phyloP scores from a whole-genome alignment of 2,113 vertebrate genomes.

The Gila orcuttii region DNA sequence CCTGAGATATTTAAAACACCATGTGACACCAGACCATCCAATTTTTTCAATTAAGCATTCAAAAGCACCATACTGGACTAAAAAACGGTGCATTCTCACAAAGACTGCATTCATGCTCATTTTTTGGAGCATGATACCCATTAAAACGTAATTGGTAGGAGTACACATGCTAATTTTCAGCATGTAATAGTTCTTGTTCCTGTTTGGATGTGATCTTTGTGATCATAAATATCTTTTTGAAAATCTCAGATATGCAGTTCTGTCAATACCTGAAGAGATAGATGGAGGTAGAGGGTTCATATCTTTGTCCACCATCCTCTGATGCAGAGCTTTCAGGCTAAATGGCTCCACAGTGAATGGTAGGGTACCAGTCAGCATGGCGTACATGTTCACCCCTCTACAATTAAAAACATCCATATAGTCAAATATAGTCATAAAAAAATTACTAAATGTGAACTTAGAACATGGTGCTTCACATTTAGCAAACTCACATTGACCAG shows the following conservation, averaged over 20 bases:
- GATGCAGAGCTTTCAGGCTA: slow-evolving; percentile 92
- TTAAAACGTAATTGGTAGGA: neutral
- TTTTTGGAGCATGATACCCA: neutral
- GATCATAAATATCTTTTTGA: neutral
- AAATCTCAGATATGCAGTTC: neutral
- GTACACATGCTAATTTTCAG: neutral
- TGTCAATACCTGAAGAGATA: slow-evolving; percentile 84
- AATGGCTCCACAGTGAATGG: slow-evolving; percentile 98
- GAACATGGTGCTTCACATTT: neutral
- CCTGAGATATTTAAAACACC: neutral
- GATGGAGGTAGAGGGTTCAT: slow-evolving; percentile 97
- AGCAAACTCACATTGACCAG: slow-evolving; percentile 97
- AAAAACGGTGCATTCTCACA: neutral
- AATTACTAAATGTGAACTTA: neutral
- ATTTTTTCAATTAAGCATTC: slow-evolving; percentile 9
- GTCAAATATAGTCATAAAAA: neutral
- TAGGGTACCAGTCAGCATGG: slow-evolving; percentile 93
- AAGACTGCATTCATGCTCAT: slow-evolving; percentile 3
- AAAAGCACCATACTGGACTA: neutral
- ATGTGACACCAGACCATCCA: neutral
- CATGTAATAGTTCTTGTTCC: neutral
- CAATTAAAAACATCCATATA: slow-evolving; percentile 48
- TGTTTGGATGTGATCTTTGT: neutral
- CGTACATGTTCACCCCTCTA: slow-evolving; percentile 98
- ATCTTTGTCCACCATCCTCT: slow-evolving; percentile 98